These are phyloP conservation scores for Neosilurus mollespiculum DNA, from an alignment of 2,797 vertebrate species.

Conservation along the genomic window DNA sequence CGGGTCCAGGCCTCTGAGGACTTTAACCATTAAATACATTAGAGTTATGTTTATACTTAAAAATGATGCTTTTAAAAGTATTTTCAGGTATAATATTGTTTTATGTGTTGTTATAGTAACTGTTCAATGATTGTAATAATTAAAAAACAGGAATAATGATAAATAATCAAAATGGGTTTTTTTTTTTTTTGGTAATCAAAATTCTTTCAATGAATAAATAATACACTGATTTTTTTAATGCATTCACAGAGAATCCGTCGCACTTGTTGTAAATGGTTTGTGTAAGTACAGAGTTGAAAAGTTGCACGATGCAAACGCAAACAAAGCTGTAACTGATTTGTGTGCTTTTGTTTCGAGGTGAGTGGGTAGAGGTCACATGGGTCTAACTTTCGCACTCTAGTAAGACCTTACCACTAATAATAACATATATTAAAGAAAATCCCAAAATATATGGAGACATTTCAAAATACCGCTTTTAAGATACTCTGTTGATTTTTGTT, in stretches of 20 bases:
- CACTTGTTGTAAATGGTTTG: not conserved
- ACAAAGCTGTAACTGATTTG: constrained; percentile 20
- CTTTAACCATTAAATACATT: not conserved
- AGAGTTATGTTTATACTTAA: not conserved
- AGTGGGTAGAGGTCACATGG: constrained; percentile 12
- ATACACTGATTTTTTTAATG: too few species aligned
- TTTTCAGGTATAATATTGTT: too few species aligned
- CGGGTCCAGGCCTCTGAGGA: not conserved
- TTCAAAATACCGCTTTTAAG: not conserved
- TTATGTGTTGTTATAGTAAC: not conserved
- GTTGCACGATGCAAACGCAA: constrained; percentile 31
- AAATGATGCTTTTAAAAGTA: too few species aligned
- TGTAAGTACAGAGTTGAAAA: not conserved
- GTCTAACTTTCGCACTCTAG: constrained; percentile 1
- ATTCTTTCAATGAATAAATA: not conserved
- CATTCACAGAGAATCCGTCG: not conserved
- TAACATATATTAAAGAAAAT: too few species aligned
- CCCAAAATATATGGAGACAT: too few species aligned
- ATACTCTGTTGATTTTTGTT: not conserved
- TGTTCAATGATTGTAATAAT: too few species aligned
- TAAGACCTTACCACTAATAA: not conserved
- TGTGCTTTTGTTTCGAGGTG: constrained; percentile 13
- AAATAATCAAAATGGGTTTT: not conserved
- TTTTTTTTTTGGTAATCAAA: not conserved
- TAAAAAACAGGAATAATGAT: not conserved